Percentiles rank a stretch among this genome's conserved stretches.
These are phyloP conservation scores for Geotrupes spiniger DNA, from an alignment of 2,888 invertebrate genomes.

Conservation along the genomic window DNA sequence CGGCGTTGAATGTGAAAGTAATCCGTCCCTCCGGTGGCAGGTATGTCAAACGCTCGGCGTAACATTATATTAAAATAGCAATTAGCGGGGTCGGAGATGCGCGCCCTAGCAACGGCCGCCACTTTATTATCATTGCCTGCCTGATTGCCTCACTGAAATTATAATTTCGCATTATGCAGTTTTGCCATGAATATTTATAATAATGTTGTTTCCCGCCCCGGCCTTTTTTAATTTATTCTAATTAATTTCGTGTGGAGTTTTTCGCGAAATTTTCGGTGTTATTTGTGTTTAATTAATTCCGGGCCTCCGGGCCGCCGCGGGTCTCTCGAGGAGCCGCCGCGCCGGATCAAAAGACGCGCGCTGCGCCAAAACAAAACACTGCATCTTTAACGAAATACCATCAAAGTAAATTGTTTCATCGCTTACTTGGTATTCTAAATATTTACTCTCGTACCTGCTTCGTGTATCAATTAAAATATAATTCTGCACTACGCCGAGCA, in stretches of 20 bases:
- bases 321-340: slow-evolving; percentile 1
- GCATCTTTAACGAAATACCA: slow-evolving; percentile 26
- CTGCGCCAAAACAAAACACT: slow-evolving; percentile 25
- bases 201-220: slow-evolving; percentile 17
- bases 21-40: slow-evolving; percentile 11
- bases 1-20: slow-evolving; percentile 14
- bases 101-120: slow-evolving; percentile 27
- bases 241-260: slow-evolving; percentile 17
- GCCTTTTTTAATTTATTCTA: slow-evolving; percentile 15
- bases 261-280: slow-evolving; percentile 6
- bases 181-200: slow-evolving; percentile 36
- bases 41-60: slow-evolving; percentile 27
- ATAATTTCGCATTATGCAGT: slow-evolving; percentile 36
- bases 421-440: slow-evolving; percentile 16
- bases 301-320: not conserved
- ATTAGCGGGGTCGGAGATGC: slow-evolving; percentile 24
- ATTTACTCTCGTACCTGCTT: slow-evolving; percentile 14
- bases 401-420: slow-evolving; percentile 28
- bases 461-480: slow-evolving; percentile 7
- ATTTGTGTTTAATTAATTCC: slow-evolving; percentile 20
- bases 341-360: slow-evolving; percentile 4
- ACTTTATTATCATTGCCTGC: slow-evolving; percentile 34
- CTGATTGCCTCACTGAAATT: slow-evolving; percentile 35
- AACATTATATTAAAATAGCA: slow-evolving; percentile 33
- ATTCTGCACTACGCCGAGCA: slow-evolving; percentile 6